Percentiles rank a stretch among this genome's conserved stretches.
phyloP scores from a whole-genome alignment of 1,140 invertebrate species.

The Drosophila rhopaloa region DNA sequence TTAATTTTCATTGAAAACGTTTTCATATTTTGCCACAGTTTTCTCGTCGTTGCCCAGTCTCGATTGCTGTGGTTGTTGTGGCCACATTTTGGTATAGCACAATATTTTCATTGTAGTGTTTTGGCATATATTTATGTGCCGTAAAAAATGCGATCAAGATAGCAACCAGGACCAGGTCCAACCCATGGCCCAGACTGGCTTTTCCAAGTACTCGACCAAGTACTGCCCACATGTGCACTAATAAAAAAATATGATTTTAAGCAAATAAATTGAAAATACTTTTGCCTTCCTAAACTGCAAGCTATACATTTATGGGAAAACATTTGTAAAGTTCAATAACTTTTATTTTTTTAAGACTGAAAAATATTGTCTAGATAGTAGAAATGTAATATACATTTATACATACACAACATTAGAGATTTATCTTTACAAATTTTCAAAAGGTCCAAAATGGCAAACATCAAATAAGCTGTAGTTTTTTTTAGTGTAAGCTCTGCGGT shows the following conservation, averaged over 20 bases:
- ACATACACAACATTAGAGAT: too few species aligned
- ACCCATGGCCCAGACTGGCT: constrained; percentile 24
- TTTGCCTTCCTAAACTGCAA: too few species aligned
- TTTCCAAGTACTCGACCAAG: constrained; percentile 30
- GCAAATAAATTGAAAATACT: too few species aligned
- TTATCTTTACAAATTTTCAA: too few species aligned
- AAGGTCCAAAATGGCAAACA: too few species aligned
- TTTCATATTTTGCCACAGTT: constrained; percentile 81
- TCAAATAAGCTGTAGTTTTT: neutral
- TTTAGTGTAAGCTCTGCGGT: constrained; percentile 9
- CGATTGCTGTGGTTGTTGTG: constrained; percentile 48
- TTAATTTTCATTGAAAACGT: constrained; percentile 84
- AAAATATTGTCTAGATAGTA: too few species aligned
- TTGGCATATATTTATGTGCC: constrained; percentile 83
- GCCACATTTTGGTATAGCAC: constrained; percentile 52
- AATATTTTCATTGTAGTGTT: constrained; percentile 83
- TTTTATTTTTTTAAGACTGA: too few species aligned
- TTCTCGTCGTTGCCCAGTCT: constrained; percentile 34
- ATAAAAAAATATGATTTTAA: neutral
- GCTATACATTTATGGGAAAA: too few species aligned
- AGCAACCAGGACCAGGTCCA: constrained; percentile 61
- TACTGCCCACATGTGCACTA: constrained; percentile 48
- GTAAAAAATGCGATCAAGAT: constrained; percentile 83
- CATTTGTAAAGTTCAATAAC: too few species aligned
- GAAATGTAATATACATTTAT: too few species aligned